Conservation (phyloP, 2,888 invertebrate genomes). For the Drosophila testacea region DNA sequence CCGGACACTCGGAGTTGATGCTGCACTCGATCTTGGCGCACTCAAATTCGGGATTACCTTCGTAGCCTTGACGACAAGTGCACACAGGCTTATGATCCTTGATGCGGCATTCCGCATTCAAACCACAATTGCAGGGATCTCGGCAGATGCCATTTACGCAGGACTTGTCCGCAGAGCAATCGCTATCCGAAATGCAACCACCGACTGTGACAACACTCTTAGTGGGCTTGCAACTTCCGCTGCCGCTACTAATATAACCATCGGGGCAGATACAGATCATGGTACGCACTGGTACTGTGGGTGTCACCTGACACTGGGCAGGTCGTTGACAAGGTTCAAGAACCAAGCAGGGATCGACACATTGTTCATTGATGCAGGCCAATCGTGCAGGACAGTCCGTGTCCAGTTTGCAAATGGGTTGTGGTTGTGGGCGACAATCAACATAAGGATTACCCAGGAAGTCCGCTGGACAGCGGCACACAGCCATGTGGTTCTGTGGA, state of each 20-base stretch:
- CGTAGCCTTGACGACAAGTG: slow-evolving; percentile 92
- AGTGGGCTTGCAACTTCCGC: slow-evolving; percentile 92
- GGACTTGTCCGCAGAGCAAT: slow-evolving; percentile 91
- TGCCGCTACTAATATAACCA: slow-evolving; percentile 94
- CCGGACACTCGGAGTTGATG: slow-evolving; percentile 91
- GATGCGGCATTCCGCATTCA: slow-evolving; percentile 93
- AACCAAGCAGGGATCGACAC: slow-evolving; percentile 92
- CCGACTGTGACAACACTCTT: slow-evolving; percentile 88
- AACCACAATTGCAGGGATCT: slow-evolving; percentile 94
- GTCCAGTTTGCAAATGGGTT: slow-evolving; percentile 92
- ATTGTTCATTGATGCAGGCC: slow-evolving; percentile 93
- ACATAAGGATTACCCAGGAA: slow-evolving; percentile 93
- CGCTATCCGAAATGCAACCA: slow-evolving; percentile 91
- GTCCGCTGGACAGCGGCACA: slow-evolving; percentile 93
- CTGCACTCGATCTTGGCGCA: slow-evolving; percentile 91
- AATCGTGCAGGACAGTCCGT: slow-evolving; percentile 92
- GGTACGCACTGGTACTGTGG: slow-evolving; percentile 93
- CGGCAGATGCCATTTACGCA: slow-evolving; percentile 93
- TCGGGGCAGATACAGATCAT: slow-evolving; percentile 96
- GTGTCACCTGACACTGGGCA: slow-evolving; percentile 92
- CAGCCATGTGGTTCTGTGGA: slow-evolving; percentile 92
- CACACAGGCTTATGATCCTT: slow-evolving; percentile 95
- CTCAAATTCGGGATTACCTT: slow-evolving; percentile 93
- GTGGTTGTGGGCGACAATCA: slow-evolving; percentile 90
- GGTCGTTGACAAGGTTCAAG: slow-evolving; percentile 92